phyloP scores from a whole-genome alignment of 2,888 invertebrate species.

The Strigamia crassipes region DNA sequence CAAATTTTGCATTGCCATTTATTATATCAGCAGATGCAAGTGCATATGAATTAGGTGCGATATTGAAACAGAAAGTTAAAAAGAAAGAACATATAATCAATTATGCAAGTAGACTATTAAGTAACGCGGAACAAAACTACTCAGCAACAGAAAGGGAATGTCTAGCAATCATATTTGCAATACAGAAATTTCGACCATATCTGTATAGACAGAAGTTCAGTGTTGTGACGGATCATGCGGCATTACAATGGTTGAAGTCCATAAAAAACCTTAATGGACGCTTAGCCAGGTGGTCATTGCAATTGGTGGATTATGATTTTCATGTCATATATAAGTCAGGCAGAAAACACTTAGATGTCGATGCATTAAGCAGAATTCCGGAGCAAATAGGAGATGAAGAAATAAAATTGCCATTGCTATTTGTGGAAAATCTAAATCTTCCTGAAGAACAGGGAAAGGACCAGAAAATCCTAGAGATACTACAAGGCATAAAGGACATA shows the following conservation, averaged over 20 bases:
- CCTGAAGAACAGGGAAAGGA: too few species aligned
- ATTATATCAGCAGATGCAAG: conserved; percentile 46
- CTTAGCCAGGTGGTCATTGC: too few species aligned
- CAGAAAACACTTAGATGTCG: conserved; percentile 15
- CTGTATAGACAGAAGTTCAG: conserved; percentile 10
- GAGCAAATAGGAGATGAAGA: too few species aligned
- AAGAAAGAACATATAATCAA: not conserved
- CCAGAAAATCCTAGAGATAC: too few species aligned
- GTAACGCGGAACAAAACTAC: conserved; percentile 28
- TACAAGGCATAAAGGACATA: too few species aligned
- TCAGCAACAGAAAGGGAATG: too few species aligned
- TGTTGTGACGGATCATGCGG: conserved; percentile 43
- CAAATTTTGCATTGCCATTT: not conserved
- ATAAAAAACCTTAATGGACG: conserved; percentile 45
- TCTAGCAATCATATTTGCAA: too few species aligned
- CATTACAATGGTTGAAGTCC: conserved; percentile 44
- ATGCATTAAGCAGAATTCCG: conserved; percentile 38
- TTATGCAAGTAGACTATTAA: too few species aligned
- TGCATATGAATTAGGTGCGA: conserved; percentile 44
- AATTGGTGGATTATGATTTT: conserved; percentile 34
- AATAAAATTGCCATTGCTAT: too few species aligned
- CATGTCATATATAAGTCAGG: conserved; percentile 37
- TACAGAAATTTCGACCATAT: conserved; percentile 46
- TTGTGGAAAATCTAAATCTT: too few species aligned
- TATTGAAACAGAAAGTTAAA: conserved; percentile 46